phyloP scores from a whole-genome alignment of 2,888 invertebrate genomes.

The Drosophila kuntzei region DNA sequence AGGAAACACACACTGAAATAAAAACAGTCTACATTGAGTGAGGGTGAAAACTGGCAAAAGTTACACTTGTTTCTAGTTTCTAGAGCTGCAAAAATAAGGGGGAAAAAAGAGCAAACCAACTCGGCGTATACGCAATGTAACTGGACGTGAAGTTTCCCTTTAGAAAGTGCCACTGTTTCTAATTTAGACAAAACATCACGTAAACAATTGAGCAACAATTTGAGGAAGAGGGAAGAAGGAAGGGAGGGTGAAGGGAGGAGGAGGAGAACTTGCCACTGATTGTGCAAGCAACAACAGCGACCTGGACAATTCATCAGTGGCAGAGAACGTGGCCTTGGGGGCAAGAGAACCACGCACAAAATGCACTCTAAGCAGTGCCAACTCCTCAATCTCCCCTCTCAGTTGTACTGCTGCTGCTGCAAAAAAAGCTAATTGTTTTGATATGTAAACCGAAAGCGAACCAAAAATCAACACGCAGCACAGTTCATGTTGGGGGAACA shows the following conservation, averaged over 20 bases:
- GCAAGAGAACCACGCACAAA: conserved; percentile 63
- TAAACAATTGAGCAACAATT: conserved; percentile 77
- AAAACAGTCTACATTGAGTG: conserved; percentile 15
- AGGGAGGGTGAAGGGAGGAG: background rate
- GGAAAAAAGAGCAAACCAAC: conserved; percentile 35
- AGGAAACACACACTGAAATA: conserved; percentile 24
- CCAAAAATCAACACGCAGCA: conserved; percentile 77
- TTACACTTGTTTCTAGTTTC: conserved; percentile 60
- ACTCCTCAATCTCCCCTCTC: background rate
- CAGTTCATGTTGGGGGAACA: background rate
- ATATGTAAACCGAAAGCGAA: conserved; percentile 77
- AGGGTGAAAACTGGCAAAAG: conserved; percentile 40
- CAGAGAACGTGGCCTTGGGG: conserved; percentile 67
- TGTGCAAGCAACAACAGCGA: conserved; percentile 39
- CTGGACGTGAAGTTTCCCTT: conserved; percentile 28
- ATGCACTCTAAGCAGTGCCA: conserved; percentile 51
- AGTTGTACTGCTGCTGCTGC: background rate
- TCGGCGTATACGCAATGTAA: conserved; percentile 56
- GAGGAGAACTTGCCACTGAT: conserved; percentile 32
- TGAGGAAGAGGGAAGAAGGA: conserved; percentile 17
- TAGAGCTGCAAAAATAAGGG: background rate
- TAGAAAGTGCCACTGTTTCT: conserved; percentile 55
- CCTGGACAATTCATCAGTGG: conserved; percentile 67
- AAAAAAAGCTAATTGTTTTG: conserved; percentile 73
- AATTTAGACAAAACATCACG: conserved; percentile 80